Evolutionary conservation across 1,140 invertebrate species (phyloP), one percentile per base, ranked within the genome.

Genomic region (Platyura marginata): DNA sequence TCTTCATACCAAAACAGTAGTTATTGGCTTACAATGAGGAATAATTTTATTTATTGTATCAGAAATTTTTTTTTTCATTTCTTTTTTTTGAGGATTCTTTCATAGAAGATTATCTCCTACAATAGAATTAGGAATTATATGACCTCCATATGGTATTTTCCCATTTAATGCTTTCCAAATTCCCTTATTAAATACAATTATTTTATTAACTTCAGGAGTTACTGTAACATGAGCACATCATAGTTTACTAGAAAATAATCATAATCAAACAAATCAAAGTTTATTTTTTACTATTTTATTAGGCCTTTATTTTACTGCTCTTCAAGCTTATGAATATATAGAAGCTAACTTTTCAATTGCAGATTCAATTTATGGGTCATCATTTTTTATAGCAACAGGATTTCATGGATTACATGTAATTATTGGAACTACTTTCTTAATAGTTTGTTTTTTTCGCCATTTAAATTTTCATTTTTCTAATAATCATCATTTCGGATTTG

Each of bases 401-500:
- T 81, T 82, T 45, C 75, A 81, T 61, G 78, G 76, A 33, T 6
- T 79, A 18, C 77, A 81, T 67, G 75, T 81, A 35, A 62, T 79
- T 52, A 73, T 79, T 63, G 77, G 75, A 50, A 70, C 71, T 41
- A 64, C 66, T 40, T 80, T 79, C 58, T 54, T 79, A 59, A 40
- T 69, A 49, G 43, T 70, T 25, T 70, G 62, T 56, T 62, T 71
- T 49, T 41, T 68, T 39, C 72, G 74, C 32, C 53, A 68, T 46
- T 49, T 58, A 46, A 56, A 53, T 44, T 54, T 59, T 41, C 69
- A 78, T 50, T 75, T 77, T 55, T 68, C 38, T 62, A 43, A 49
- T 62, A 62, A 45, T 40, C 73, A 79, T 57, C 72, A 78, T 54
- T 73, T 79, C 58, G 69, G 71, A 49, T 78, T 79, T 67, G 74